Evolutionary conservation across 1,140 invertebrate species (phyloP), one percentile per base, ranked within the genome.

Genomic region (Phymastichus coffea): DNA sequence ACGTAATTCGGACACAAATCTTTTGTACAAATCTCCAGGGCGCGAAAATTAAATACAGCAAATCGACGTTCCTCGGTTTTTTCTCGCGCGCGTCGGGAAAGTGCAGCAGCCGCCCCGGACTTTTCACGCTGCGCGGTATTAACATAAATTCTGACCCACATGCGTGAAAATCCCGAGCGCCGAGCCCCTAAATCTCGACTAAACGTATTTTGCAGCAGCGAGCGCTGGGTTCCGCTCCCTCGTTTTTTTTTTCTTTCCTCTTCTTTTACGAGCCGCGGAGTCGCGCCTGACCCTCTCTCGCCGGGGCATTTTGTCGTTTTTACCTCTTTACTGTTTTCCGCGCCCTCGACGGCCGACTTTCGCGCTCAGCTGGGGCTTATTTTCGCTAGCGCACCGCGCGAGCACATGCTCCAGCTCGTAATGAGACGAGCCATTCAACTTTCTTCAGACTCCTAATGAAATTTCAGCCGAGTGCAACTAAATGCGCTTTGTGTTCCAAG

Each of bases 91-190:
- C n/a, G n/a, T n/a, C n/a, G n/a, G n/a, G n/a, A n/a, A n/a, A n/a
- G n/a, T n/a, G n/a, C n/a, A n/a, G n/a, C n/a, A n/a, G n/a, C n/a
- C n/a, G n/a, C n/a, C n/a, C n/a, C n/a, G n/a, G n/a, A n/a, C n/a
- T n/a, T n/a, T n/a, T n/a, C n/a, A n/a, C n/a, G n/a, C n/a, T n/a
- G n/a, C n/a, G n/a, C 48, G 44, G 64, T 68, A 64, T 70, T 65
- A 47, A 47, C 65, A 70, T 66, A 64, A 67, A 68, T 65, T 65
- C 37, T 44, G 53, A 62, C 56, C 61, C 61, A 66, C 63, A 60
- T 62, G 59, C 52, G 53, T n/a, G 55, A 63, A 65, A 65, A 63
- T 23, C 58, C 46, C 48, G 41, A n/a, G n/a, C n/a, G n/a, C n/a
- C n/a, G n/a, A n/a, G 19, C 43, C n/a, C 35, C 20, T 14, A 25